These are phyloP conservation scores for Trinectes maculatus DNA, from an alignment of 2,113 vertebrate species.

Conservation along the genomic window DNA sequence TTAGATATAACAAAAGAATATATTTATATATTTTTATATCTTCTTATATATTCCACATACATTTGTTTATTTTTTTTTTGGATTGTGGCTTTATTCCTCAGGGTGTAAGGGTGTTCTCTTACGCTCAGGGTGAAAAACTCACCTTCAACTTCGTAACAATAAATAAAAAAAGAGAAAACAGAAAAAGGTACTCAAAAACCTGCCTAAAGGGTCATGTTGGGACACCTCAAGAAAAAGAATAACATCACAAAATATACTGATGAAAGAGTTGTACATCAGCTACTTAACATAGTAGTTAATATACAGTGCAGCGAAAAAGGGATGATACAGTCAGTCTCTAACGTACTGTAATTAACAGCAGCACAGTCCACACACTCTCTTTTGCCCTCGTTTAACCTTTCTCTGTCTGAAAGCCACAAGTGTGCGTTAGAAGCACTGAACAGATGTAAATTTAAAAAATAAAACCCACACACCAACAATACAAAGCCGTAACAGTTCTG, in stretches of 20 bases:
- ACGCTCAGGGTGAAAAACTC: conserved; percentile 58
- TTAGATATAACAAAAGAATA: conserved; percentile 87
- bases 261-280: conserved; percentile 24
- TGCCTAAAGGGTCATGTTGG: conserved; percentile 50
- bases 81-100: conserved; percentile 77
- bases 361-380: background rate
- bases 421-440: conserved; percentile 31
- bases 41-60: conserved; percentile 77
- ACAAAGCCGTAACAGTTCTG: conserved; percentile 55
- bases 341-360: conserved; percentile 28
- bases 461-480: conserved; percentile 33
- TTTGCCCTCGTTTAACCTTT: conserved; percentile 1
- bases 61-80: conserved; percentile 63
- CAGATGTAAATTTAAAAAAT: conserved; percentile 24
- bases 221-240: conserved; percentile 59
- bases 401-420: conserved; percentile 38
- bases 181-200: conserved; percentile 32
- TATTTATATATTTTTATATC: conserved; percentile 73
- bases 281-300: conserved; percentile 27
- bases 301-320: conserved; percentile 35
- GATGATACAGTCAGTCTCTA: conserved; percentile 13
- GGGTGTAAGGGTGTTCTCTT: conserved; percentile 56
- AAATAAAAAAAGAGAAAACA: conserved; percentile 58
- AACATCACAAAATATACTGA: conserved; percentile 40
- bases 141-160: conserved; percentile 60